Evolutionary conservation across 2,113 vertebrate genomes (phyloP).

Genomic region (Echinops telfairi): DNA sequence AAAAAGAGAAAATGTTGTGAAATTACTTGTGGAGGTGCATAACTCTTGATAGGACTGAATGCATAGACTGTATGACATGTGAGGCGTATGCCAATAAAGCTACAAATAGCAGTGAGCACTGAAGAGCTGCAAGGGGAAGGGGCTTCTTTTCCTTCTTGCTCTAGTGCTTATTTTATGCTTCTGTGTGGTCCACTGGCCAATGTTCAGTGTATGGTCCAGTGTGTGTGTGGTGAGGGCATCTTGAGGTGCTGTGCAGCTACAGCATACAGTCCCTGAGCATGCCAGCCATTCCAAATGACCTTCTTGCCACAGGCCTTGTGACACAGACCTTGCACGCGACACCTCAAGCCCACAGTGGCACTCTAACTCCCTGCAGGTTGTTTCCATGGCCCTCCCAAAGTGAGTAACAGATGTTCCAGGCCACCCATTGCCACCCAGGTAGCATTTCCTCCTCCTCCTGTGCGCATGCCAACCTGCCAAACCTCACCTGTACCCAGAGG

Average conservation of each 20-base stretch:
- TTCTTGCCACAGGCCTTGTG: background rate
- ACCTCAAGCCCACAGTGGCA: background rate
- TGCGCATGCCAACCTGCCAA: background rate
- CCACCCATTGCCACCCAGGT: background rate
- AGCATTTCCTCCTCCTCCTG: background rate
- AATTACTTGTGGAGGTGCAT: no score
- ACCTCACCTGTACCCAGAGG: background rate
- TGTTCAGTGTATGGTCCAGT: no score
- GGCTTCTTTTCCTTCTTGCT: background rate
- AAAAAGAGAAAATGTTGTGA: no score
- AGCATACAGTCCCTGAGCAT: no score
- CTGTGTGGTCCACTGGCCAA: background rate
- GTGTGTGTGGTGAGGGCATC: background rate
- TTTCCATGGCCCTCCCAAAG: background rate
- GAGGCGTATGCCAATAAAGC: no score
- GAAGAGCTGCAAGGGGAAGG: no score
- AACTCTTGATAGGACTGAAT: no score
- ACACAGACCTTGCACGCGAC: background rate
- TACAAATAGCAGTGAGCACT: no score
- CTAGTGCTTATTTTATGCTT: background rate
- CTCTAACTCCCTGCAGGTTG: background rate
- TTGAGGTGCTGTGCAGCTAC: background rate
- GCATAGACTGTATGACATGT: no score
- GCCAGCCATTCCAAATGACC: background rate
- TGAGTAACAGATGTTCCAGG: background rate